Base-by-base conservation (phyloP, 2,888 invertebrate genomes). In the Tenthredo mesomela region DNA sequence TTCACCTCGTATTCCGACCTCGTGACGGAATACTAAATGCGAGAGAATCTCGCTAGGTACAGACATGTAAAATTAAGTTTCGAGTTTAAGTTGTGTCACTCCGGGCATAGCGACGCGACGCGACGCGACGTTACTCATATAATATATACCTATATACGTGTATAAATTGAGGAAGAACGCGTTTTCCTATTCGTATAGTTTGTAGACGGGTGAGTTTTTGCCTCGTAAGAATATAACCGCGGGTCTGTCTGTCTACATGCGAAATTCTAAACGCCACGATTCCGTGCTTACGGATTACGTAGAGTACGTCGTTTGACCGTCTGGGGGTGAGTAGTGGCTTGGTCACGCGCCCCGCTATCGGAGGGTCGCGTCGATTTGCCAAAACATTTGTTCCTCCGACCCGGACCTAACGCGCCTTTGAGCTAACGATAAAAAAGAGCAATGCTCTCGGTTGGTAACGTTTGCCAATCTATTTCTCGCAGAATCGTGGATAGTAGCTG, bases 381-480 rank as follows among this genome's bases (percentile, higher is more conserved):
- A 61, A 80, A 80, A 80, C 80, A 80, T 80, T 80, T 80, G 80
- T 80, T 80, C 61, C 80, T 21, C 37, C 40, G 6, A 15, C 80
- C 40, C 29, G 58, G 15, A 77, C 37, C 80, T 37, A 58, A 61
- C 80, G 80, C 80, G 80, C 80, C 58, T 80, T 61, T 80, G 80
- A 80, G 82, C 61, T 70, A 82, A 82, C 67, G 70, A 82, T 82
- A 67, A 70, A 82, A 82, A 70, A 67, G 82, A 70, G 70, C 65
- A 70, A 82, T 47, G 47, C 67, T 67, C 70, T 58, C 70, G 82
- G 47, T 37, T 47, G 29, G 82, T 70, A 82, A 82, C 67, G 82
- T 82, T 82, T 67, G 70, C 67, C 82, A 82, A 82, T 82, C 82
- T 82, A 82, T 82, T 82, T 82, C 54, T 67, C 50, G 70, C 43